These are phyloP conservation scores for Elanoides forficatus DNA, from an alignment of 2,113 vertebrate species.

Conservation along the genomic window DNA sequence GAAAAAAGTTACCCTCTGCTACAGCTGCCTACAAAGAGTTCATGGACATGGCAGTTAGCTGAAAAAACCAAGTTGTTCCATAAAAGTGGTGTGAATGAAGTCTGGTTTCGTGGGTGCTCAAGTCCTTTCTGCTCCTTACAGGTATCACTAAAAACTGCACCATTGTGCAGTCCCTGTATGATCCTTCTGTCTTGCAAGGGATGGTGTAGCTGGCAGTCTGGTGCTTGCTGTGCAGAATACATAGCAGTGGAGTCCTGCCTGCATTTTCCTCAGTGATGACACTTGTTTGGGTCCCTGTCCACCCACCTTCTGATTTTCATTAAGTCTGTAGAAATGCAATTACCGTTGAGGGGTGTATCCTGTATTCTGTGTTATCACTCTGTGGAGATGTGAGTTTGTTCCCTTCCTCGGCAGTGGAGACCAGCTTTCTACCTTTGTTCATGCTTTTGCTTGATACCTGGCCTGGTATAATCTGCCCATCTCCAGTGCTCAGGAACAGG, in stretches of 20 bases:
- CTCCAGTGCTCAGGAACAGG: neutral
- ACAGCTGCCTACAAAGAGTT: neutral
- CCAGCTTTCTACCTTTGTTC: neutral
- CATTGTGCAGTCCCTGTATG: neutral
- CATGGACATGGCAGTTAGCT: neutral
- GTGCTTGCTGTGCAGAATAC: fast-evolving
- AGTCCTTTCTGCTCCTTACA: neutral
- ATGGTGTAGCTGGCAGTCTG: neutral
- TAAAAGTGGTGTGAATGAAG: neutral
- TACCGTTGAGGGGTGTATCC: neutral
- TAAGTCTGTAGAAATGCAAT: neutral
- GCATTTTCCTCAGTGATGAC: neutral
- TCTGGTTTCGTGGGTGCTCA: neutral
- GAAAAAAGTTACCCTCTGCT: neutral
- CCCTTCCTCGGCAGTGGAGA: neutral
- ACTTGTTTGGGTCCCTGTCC: neutral
- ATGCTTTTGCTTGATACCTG: neutral
- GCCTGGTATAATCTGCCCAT: neutral
- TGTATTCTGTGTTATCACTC: neutral
- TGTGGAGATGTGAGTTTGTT: neutral
- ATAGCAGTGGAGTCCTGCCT: neutral
- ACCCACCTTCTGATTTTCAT: neutral
- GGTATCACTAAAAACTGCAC: neutral
- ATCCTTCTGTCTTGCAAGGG: neutral
- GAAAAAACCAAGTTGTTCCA: neutral